Conservation (phyloP, 2,797 vertebrate genomes). For the Pangasius krempfi region DNA sequence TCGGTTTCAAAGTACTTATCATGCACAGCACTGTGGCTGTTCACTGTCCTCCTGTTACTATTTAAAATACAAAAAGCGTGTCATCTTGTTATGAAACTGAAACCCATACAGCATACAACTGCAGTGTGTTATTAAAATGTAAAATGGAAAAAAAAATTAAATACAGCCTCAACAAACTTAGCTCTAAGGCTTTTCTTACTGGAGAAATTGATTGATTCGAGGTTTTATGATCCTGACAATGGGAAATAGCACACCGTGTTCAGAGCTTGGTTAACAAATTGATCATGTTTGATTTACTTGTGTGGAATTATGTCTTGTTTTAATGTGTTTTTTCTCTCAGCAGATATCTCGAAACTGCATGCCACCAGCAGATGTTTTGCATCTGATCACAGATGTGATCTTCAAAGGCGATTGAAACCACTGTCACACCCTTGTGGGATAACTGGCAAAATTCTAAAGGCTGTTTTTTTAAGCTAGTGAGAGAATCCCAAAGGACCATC, state of each 20-base stretch:
- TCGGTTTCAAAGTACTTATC: slow-evolving; percentile 47
- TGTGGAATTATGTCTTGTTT: slow-evolving; percentile 18
- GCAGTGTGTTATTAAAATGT: slow-evolving; percentile 51
- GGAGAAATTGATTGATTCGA: neutral
- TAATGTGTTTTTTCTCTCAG: slow-evolving; percentile 2
- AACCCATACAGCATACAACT: slow-evolving; percentile 41
- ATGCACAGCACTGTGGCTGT: slow-evolving; percentile 45
- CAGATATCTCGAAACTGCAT: slow-evolving; percentile 27
- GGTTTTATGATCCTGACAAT: slow-evolving; percentile 1
- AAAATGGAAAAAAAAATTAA: slow-evolving; percentile 45
- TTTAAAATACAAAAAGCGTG: slow-evolving; percentile 50
- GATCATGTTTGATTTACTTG: neutral
- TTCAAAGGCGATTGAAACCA: slow-evolving; percentile 32
- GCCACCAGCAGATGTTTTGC: slow-evolving; percentile 37
- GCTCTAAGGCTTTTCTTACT: slow-evolving; percentile 22
- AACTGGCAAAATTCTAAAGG: slow-evolving; percentile 15
- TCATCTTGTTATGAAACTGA: slow-evolving; percentile 51
- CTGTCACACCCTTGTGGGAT: slow-evolving; percentile 13
- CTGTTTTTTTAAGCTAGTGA: neutral
- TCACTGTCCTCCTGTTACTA: slow-evolving; percentile 46
- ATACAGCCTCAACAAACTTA: slow-evolving; percentile 25
- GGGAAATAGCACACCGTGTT: neutral
- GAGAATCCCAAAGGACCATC: neutral
- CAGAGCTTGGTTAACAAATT: slow-evolving; percentile 5
- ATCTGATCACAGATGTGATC: slow-evolving; percentile 41